A percentile compares a stretch with the other conserved stretches of the same genome.
Evolutionary conservation across 2,113 vertebrate genomes (phyloP).

Genomic region (Channa maculata): DNA sequence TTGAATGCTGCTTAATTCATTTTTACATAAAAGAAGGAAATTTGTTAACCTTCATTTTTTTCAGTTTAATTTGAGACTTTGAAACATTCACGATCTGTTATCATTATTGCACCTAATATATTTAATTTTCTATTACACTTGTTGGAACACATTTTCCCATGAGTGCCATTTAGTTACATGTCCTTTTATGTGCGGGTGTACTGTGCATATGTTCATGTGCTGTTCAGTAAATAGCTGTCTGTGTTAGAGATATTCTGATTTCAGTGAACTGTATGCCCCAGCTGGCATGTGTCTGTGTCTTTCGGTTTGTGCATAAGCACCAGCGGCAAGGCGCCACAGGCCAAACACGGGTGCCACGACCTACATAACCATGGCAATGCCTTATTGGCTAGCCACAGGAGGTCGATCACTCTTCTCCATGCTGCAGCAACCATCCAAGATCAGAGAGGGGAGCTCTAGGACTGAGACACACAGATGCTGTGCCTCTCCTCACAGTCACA

Average conservation of each 20-base stretch:
- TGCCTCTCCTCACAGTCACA: constrained; percentile 52
- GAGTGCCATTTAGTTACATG: constrained; percentile 1
- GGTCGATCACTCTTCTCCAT: constrained; percentile 41
- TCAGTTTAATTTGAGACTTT: not conserved
- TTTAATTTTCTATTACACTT: constrained; percentile 8
- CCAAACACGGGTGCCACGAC: constrained; percentile 71
- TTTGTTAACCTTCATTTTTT: constrained; percentile 3
- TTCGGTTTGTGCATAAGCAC: constrained; percentile 36
- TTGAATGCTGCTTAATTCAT: constrained; percentile 14
- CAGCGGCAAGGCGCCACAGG: constrained; percentile 64
- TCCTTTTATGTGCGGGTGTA: not conserved
- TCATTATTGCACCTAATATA: constrained; percentile 5
- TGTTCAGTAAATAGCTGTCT: constrained; percentile 2
- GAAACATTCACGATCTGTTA: not conserved
- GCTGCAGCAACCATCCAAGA: constrained; percentile 82
- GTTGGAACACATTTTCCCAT: constrained; percentile 1
- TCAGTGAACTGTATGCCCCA: too few relatives aligned
- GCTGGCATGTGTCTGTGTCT: constrained; percentile 18
- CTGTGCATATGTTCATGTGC: not conserved
- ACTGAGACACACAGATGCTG: constrained; percentile 76
- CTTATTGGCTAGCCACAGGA: constrained; percentile 69
- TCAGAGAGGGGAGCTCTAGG: constrained; percentile 98
- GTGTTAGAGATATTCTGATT: constrained; percentile 1
- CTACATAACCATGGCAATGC: constrained; percentile 67
- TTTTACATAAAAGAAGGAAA: not conserved